These are phyloP conservation scores for Drosophila leonis DNA, from an alignment of 2,888 invertebrate genomes.

Conservation along the genomic window DNA sequence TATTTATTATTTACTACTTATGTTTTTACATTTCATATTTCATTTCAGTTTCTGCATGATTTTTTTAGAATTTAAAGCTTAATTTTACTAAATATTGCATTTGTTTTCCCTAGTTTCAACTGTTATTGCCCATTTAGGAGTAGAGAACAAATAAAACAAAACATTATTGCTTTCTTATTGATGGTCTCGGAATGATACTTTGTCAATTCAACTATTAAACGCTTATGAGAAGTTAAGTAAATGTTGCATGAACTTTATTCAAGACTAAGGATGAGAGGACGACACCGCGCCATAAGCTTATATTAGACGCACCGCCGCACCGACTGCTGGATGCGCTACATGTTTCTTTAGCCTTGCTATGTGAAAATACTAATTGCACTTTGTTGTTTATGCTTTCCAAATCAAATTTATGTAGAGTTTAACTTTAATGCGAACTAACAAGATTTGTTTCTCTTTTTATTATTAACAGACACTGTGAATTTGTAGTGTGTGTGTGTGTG, in stretches of 20 bases:
- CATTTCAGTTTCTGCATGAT: constrained; percentile 18
- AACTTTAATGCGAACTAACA: constrained; percentile 33
- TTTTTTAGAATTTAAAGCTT: constrained; percentile 66
- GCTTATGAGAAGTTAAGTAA: constrained; percentile 42
- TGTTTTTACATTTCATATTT: constrained; percentile 65
- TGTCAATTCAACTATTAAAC: constrained; percentile 32
- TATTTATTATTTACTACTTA: constrained; percentile 55
- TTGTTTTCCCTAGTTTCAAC: constrained; percentile 57
- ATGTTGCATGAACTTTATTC: constrained; percentile 68
- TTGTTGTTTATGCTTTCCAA: constrained; percentile 15
- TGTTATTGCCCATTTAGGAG: constrained; percentile 56
- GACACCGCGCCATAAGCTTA: constrained; percentile 40
- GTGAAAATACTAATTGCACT: constrained; percentile 47
- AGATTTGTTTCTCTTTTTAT: not conserved
- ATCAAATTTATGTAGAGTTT: constrained; percentile 33
- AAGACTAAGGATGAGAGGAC: constrained; percentile 34
- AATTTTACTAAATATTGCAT: constrained; percentile 69
- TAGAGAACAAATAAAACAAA: constrained; percentile 9
- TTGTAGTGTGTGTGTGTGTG: constrained; percentile 8
- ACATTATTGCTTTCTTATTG: constrained; percentile 53
- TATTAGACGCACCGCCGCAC: constrained; percentile 6
- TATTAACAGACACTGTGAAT: constrained; percentile 8
- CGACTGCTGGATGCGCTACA: constrained; percentile 25
- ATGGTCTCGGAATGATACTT: constrained; percentile 65
- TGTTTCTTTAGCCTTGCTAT: constrained; percentile 37